Base-by-base conservation (phyloP, 2,113 vertebrate species). In the Otolemur garnettii region DNA sequence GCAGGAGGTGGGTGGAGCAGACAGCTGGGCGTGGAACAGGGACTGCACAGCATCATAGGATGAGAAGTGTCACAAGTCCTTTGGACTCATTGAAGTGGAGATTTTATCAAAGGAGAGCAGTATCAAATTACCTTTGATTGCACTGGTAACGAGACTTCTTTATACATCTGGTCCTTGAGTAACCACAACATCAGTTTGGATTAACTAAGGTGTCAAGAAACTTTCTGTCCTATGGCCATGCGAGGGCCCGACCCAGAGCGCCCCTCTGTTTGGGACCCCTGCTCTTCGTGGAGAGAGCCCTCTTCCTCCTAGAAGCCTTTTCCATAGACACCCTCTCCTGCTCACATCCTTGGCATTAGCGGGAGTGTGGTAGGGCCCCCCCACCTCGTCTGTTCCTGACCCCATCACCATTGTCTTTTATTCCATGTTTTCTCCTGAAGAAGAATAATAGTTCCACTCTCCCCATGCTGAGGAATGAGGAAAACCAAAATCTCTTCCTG, bases 131-230 rank as follows among this genome's bases (percentile, higher is more conserved):
- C 33, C 82, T 0, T 60, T 64, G 35, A 72, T 28, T 85, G 45
- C 35, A 22, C 1, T 74, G 64, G 15, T 81, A 45, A 80, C 74
- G n/a, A 80, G 57, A 87, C 53, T 53, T 22, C 35, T 66, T 82
- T 68, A 62, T 7, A 87, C 69, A 81, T 66, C 10, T 50, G 11
- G 14, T 81, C 45, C 74, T 75, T 72, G 22, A 90, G 81, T 38
- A 45, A 60, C 35, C 28, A 53, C 21, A 0, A 0, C 15, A 30
- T 78, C 71, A 78, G 12, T 79, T 35, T 79, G 38, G 28, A 85
- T 78, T 64, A 90, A 60, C 18, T 28, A 57, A 93, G n/a, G 7
- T 79, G 57, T 85, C 55, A 84, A 87, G 80, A 90, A 57, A 80
- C 24, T 64, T 86, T 66, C 74, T 66, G 38, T 83, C 57, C 33